Evolutionary conservation across 2,888 invertebrate genomes (phyloP).

Genomic region (Actias luna): DNA sequence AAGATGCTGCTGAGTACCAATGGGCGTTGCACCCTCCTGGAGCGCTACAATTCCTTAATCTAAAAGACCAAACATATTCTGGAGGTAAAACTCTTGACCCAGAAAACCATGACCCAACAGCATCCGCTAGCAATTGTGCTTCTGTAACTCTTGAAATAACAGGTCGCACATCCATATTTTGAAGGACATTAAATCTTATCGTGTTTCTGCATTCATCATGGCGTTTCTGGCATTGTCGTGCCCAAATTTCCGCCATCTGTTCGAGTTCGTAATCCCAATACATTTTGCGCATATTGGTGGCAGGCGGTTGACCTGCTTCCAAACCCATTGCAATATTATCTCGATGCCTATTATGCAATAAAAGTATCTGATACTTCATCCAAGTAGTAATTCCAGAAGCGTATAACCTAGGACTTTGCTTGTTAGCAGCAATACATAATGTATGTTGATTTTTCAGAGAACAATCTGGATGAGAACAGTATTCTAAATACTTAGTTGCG

Average conservation of each 20-base stretch:
- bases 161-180: conserved; percentile 73
- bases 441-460: conserved; percentile 70
- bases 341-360: conserved; percentile 71
- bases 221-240: conserved; percentile 74
- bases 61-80: conserved; percentile 66
- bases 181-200: conserved; percentile 66
- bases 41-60: conserved; percentile 62
- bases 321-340: conserved; percentile 74
- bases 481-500: conserved; percentile 32
- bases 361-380: conserved; percentile 70
- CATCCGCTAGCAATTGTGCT: conserved; percentile 69
- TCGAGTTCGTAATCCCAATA: conserved; percentile 78
- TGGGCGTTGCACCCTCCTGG: conserved; percentile 70
- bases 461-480: conserved; percentile 70
- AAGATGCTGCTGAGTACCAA: conserved; percentile 71
- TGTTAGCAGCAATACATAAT: conserved; percentile 59
- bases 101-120: conserved; percentile 73
- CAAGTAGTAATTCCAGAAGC: conserved; percentile 72
- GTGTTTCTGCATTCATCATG: conserved; percentile 76
- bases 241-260: conserved; percentile 72
- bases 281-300: conserved; percentile 76
- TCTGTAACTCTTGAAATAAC: conserved; percentile 64
- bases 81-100: conserved; percentile 63
- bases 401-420: conserved; percentile 61
- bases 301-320: conserved; percentile 73